Percentiles rank a stretch among this genome's conserved stretches.
These are phyloP conservation scores for Trissoscelio sp. DNA, from an alignment of 2,888 invertebrate species.

Conservation along the genomic window DNA sequence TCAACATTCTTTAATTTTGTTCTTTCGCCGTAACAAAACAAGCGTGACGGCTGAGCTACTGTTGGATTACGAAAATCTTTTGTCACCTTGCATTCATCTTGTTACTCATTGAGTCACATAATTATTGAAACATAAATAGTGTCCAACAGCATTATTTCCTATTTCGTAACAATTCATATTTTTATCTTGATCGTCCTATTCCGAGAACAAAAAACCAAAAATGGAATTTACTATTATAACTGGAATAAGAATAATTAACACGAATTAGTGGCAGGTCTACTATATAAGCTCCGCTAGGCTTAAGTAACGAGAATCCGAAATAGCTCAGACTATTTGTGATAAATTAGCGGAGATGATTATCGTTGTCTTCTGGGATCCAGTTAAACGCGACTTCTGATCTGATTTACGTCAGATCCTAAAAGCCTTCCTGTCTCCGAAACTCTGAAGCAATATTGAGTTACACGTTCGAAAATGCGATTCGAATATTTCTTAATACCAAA, in stretches of 20 bases:
- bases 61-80: slow-evolving; percentile 7
- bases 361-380: slow-evolving; percentile 78
- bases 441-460: slow-evolving; percentile 52
- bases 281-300: background rate
- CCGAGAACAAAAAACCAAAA: slow-evolving; percentile 22
- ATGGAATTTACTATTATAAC: background rate
- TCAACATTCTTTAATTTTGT: background rate
- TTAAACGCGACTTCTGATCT: slow-evolving; percentile 81
- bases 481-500: no score
- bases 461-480: slow-evolving; percentile 20
- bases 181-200: slow-evolving; percentile 9
- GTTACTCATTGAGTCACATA: slow-evolving; percentile 3
- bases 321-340: slow-evolving; percentile 54
- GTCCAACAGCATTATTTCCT: background rate
- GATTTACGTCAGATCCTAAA: slow-evolving; percentile 75
- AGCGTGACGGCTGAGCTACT: slow-evolving; percentile 34
- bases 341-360: slow-evolving; percentile 77
- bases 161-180: background rate
- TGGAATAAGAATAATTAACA: slow-evolving; percentile 70
- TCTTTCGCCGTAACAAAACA: slow-evolving; percentile 19
- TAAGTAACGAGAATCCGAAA: slow-evolving; percentile 55
- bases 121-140: slow-evolving; percentile 15
- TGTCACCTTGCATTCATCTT: slow-evolving; percentile 16
- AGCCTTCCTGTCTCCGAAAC: slow-evolving; percentile 69
- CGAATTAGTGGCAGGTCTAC: slow-evolving; percentile 73